Conservation (phyloP, 2,113 vertebrate genomes). For the Rynchops niger region DNA sequence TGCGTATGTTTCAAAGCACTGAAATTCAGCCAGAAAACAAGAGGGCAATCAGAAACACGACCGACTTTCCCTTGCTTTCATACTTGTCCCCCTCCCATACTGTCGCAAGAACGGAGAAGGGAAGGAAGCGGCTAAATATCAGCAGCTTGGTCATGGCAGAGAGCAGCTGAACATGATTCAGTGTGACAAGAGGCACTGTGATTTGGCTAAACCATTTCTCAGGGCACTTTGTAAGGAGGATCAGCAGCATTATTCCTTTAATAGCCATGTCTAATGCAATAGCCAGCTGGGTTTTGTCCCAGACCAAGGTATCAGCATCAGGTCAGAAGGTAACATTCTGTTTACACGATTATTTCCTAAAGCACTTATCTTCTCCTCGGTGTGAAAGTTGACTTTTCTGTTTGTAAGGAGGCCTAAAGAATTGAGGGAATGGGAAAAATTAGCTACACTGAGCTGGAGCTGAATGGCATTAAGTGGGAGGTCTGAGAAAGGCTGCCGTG, state of each 20-base stretch:
- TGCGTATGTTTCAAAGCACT: background rate
- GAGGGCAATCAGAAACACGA: background rate
- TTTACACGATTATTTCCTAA: constrained; percentile 93
- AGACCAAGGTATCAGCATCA: constrained; percentile 85
- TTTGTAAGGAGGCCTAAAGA: constrained; percentile 82
- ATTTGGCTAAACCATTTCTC: constrained; percentile 75
- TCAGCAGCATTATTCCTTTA: constrained; percentile 85
- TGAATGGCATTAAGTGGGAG: constrained; percentile 89
- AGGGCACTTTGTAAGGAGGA: constrained; percentile 73
- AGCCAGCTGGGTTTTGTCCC: constrained; percentile 84
- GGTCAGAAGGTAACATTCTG: constrained; percentile 96
- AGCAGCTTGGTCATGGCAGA: constrained; percentile 45
- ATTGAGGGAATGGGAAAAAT: constrained; percentile 85
- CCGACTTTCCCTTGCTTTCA: background rate
- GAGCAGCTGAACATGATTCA: constrained; percentile 68
- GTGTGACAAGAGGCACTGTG: constrained; percentile 74
- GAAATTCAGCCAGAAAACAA: background rate
- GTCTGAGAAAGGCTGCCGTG: constrained; percentile 75
- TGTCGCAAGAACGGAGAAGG: background rate
- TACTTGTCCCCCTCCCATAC: background rate
- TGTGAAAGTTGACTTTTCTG: constrained; percentile 90
- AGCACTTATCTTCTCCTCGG: constrained; percentile 85
- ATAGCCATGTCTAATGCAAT: constrained; percentile 92
- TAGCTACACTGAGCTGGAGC: constrained; percentile 86
- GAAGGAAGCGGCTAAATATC: constrained; percentile 38